phyloP scores from a whole-genome alignment of 2,113 vertebrate genomes.

The Climacteris rufus region DNA sequence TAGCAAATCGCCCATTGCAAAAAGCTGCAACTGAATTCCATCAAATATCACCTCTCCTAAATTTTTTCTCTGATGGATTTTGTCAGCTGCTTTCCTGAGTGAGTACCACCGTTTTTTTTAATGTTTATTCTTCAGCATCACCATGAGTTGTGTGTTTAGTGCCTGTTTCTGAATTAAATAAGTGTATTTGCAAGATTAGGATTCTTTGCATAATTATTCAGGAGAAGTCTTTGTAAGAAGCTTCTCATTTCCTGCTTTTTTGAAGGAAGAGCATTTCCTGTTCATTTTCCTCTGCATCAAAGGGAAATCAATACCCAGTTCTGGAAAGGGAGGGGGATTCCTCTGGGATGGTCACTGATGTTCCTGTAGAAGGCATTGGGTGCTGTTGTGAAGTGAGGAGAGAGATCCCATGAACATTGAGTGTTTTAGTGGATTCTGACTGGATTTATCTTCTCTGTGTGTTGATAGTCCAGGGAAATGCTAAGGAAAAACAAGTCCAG shows the following conservation, averaged over 20 bases:
- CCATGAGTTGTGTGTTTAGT: not conserved
- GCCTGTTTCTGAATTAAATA: not conserved
- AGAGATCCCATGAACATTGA: not conserved
- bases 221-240: not conserved
- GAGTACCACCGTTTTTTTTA: not conserved
- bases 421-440: not conserved
- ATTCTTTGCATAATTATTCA: not conserved
- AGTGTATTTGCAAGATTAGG: not conserved
- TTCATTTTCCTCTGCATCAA: rapidly evolving
- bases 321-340: not conserved
- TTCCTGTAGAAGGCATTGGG: not conserved
- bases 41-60: not conserved
- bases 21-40: not conserved
- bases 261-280: not conserved
- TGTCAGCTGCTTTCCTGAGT: slow-evolving; percentile 25
- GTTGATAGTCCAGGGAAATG: not conserved
- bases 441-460: not conserved
- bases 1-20: not conserved
- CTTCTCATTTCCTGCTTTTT: not conserved
- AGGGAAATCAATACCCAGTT: not conserved
- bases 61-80: not conserved
- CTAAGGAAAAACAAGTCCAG: not conserved
- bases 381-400: not conserved
- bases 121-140: not conserved
- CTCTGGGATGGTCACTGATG: not conserved